Evolutionary conservation across 2,113 vertebrate genomes (phyloP).

Genomic region (Erpornis zantholeuca): DNA sequence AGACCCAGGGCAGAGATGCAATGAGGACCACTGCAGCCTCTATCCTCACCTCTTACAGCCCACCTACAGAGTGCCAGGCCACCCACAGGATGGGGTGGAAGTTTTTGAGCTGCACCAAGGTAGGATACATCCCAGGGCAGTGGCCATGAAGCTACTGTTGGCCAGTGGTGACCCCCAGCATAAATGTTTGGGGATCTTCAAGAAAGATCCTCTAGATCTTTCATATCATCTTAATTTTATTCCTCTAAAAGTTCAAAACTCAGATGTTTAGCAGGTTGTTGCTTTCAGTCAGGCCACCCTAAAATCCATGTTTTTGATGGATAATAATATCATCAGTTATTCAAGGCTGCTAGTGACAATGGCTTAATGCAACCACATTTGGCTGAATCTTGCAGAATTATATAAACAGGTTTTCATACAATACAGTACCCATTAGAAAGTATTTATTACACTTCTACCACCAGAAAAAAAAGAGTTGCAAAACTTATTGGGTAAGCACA

Average conservation of each 20-base stretch:
- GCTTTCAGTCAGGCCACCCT: neutral
- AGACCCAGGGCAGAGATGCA: neutral
- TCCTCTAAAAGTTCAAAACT: neutral
- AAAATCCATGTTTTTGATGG: neutral
- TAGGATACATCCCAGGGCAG: neutral
- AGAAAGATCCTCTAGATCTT: neutral
- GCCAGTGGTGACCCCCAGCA: neutral
- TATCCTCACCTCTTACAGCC: neutral
- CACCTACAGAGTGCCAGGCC: accelerated
- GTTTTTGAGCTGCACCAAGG: neutral
- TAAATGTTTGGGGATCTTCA: neutral
- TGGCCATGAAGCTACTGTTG: neutral
- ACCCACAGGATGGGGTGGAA: neutral
- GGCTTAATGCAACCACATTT: neutral
- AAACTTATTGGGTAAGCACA: neutral
- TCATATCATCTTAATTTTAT: neutral
- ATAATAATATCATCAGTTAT: accelerated
- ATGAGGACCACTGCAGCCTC: neutral
- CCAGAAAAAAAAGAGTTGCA: neutral
- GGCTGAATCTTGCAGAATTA: neutral
- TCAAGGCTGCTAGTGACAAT: neutral
- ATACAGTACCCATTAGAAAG: neutral
- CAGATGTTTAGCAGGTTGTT: neutral
- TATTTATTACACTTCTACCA: neutral
- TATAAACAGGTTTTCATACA: neutral